phyloP scores from a whole-genome alignment of 2,113 vertebrate species.

The Stomatorhinus ivindoensis region DNA sequence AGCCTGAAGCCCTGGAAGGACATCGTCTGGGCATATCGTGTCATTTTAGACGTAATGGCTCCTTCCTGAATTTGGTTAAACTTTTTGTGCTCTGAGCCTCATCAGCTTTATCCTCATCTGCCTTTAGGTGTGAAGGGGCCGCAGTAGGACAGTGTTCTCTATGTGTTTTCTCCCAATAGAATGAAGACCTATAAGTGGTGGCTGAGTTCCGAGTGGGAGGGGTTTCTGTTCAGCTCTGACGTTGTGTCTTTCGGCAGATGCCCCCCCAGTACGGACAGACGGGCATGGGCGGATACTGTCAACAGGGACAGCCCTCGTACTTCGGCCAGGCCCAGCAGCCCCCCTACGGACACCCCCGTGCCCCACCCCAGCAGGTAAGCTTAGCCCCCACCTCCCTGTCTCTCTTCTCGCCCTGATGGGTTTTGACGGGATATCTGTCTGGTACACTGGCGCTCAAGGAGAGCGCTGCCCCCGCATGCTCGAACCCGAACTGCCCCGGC shows the following conservation, averaged over 20 bases:
- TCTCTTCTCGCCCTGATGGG: not conserved
- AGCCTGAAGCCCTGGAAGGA: not conserved
- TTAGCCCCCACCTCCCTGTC: not conserved
- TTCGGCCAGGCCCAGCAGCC: constrained; percentile 86
- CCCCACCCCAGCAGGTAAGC: constrained; percentile 84
- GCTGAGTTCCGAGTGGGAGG: not conserved
- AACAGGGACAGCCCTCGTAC: constrained; percentile 82
- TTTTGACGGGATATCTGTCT: not conserved
- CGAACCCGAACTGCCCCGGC: not conserved
- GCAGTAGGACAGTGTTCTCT: not conserved
- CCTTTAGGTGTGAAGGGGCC: not conserved
- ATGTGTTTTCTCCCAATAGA: not conserved
- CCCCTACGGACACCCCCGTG: constrained; percentile 77
- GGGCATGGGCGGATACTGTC: constrained; percentile 74
- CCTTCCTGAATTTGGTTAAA: constrained; percentile 19
- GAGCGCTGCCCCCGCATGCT: not conserved
- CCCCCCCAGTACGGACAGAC: constrained; percentile 86
- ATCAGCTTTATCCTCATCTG: constrained; percentile 38
- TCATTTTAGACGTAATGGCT: not conserved
- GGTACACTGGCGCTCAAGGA: not conserved
- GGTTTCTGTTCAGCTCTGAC: not conserved
- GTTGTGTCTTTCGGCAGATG: constrained; percentile 72
- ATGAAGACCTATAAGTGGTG: not conserved
- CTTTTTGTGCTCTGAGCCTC: constrained; percentile 37
- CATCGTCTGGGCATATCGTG: not conserved